A percentile compares a stretch with the other conserved stretches of the same genome.
phyloP scores from a whole-genome alignment of 2,113 vertebrate species.

The Phalacrocorax brasilianus region DNA sequence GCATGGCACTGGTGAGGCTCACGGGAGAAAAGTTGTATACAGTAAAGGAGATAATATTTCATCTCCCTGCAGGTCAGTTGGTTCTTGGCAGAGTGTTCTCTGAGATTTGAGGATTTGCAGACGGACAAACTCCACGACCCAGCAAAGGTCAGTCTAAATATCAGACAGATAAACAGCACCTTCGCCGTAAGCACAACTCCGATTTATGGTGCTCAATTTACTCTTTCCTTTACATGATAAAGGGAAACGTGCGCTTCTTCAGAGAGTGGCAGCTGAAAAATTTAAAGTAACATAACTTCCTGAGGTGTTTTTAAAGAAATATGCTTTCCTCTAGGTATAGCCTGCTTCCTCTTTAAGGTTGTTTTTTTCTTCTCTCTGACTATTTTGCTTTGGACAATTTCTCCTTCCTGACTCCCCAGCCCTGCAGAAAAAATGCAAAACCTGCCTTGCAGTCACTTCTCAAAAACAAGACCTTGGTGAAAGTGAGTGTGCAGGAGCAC shows the following conservation, averaged over 20 bases:
- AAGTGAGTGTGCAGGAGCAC: neutral
- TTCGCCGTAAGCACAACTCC: constrained; percentile 45
- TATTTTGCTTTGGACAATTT: constrained; percentile 32
- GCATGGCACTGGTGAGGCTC: constrained; percentile 9
- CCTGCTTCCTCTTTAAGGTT: constrained; percentile 7
- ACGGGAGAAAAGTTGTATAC: constrained; percentile 23
- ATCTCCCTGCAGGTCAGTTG: constrained; percentile 66
- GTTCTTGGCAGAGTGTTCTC: constrained; percentile 60
- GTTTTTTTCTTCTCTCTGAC: neutral
- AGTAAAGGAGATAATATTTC: constrained; percentile 64
- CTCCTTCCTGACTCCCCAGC: neutral
- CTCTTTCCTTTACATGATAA: constrained; percentile 55
- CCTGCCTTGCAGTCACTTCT: neutral
- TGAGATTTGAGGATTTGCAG: constrained; percentile 74
- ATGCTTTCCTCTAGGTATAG: constrained; percentile 48
- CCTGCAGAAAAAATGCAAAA: neutral
- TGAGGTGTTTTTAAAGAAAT: constrained; percentile 57
- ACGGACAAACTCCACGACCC: constrained; percentile 75
- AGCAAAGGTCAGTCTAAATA: constrained; percentile 78
- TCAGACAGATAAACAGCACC: constrained; percentile 70
- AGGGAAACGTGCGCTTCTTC: constrained; percentile 1
- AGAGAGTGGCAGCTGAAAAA: constrained; percentile 15
- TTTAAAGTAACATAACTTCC: constrained; percentile 62
- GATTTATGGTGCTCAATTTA: constrained; percentile 55
- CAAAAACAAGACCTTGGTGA: neutral